phyloP scores from a whole-genome alignment of 1,140 invertebrate genomes.

The Lepidurus apus region DNA sequence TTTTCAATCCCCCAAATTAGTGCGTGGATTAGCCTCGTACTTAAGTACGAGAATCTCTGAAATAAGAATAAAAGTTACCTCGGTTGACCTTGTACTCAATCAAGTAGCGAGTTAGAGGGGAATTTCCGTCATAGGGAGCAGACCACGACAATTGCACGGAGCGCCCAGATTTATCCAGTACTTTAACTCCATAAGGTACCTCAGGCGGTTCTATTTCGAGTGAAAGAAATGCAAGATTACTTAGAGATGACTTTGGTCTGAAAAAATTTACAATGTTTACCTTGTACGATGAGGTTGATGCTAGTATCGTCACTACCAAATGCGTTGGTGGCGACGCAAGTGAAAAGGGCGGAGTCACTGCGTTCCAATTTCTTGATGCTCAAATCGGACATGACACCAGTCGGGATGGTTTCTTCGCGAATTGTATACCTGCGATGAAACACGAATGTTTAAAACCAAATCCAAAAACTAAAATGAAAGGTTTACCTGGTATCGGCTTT shows the following conservation, averaged over 20 bases:
- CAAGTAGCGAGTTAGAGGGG: slow-evolving; percentile 82
- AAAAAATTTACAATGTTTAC: slow-evolving; percentile 46
- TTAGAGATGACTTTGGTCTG: neutral
- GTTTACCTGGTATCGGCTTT: slow-evolving; percentile 62
- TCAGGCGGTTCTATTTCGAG: slow-evolving; percentile 76
- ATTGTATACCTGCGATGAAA: slow-evolving; percentile 70
- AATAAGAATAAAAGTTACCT: slow-evolving; percentile 56
- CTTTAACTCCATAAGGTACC: slow-evolving; percentile 81
- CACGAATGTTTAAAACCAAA: neutral
- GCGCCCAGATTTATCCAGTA: slow-evolving; percentile 83
- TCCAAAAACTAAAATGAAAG: neutral
- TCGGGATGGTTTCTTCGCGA: slow-evolving; percentile 77
- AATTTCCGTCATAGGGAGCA: slow-evolving; percentile 90
- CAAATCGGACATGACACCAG: slow-evolving; percentile 79
- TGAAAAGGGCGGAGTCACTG: slow-evolving; percentile 86
- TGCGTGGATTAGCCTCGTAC: slow-evolving; percentile 83
- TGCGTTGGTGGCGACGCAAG: slow-evolving; percentile 88
- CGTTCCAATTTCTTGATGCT: slow-evolving; percentile 83
- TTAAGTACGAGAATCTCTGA: slow-evolving; percentile 51
- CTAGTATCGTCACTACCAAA: slow-evolving; percentile 92
- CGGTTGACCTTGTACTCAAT: slow-evolving; percentile 90
- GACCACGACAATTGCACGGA: slow-evolving; percentile 87
- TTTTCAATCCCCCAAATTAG: slow-evolving; percentile 19
- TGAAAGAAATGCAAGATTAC: neutral
- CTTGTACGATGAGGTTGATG: slow-evolving; percentile 92